phyloP scores from a whole-genome alignment of 2,888 invertebrate species.

The Blera fallax region DNA sequence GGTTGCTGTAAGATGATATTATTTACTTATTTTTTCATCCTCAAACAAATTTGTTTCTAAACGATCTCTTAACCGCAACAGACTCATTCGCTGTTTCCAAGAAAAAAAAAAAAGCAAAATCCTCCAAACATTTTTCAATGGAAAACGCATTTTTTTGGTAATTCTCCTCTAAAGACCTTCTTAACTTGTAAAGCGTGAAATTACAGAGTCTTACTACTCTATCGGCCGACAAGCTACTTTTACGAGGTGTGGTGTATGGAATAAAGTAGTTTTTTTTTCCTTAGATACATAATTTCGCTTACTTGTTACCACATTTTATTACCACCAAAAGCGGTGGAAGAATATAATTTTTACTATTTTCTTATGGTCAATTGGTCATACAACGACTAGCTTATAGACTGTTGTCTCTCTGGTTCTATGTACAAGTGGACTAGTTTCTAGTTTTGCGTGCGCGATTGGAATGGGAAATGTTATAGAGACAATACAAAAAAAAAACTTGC shows the following conservation, averaged over 20 bases:
- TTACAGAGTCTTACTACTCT: slow-evolving; percentile 4
- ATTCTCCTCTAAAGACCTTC: slow-evolving; percentile 25
- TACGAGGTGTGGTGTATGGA: slow-evolving; percentile 48
- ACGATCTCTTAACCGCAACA: slow-evolving; percentile 36
- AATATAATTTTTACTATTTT: slow-evolving; percentile 4
- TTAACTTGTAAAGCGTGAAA: slow-evolving; percentile 42
- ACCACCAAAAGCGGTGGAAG: background rate
- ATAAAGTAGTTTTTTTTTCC: slow-evolving; percentile 1
- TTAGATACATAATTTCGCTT: slow-evolving; percentile 1
- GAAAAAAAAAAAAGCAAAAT: slow-evolving; percentile 13
- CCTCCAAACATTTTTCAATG: background rate
- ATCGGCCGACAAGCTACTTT: slow-evolving; percentile 21
- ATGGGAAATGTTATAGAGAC: slow-evolving; percentile 32
- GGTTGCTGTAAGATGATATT: slow-evolving; percentile 58
- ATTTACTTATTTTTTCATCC: slow-evolving; percentile 6
- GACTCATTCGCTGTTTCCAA: slow-evolving; percentile 27
- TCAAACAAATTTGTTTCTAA: slow-evolving; percentile 22
- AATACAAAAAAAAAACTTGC: background rate
- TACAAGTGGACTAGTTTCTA: slow-evolving; percentile 50
- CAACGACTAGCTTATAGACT: background rate
- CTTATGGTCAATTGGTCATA: slow-evolving; percentile 62
- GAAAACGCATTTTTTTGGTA: background rate
- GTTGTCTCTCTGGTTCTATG: background rate
- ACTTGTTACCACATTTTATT: slow-evolving; percentile 30
- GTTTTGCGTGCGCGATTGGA: slow-evolving; percentile 29